These are phyloP conservation scores for Rhabdophis nuchalis DNA, from an alignment of 2,797 vertebrate genomes.

Conservation along the genomic window DNA sequence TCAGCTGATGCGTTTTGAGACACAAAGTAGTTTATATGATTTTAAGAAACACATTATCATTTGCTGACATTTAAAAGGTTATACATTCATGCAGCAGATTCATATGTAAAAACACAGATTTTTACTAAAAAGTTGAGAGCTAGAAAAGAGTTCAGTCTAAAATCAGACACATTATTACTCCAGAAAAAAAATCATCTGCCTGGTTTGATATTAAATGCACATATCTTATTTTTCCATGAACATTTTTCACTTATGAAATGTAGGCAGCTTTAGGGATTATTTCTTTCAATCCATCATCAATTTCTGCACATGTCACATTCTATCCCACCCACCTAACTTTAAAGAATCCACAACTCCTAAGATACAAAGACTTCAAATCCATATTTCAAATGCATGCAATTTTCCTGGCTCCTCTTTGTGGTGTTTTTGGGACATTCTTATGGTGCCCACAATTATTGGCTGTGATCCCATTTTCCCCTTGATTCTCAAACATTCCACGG, in stretches of 20 bases:
- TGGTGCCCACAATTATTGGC: neutral
- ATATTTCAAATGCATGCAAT: conserved; percentile 40
- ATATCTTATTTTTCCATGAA: conserved; percentile 53
- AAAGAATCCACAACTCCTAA: conserved; percentile 43
- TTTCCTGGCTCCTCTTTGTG: conserved; percentile 48
- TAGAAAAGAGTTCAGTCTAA: conserved; percentile 41
- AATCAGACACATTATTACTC: conserved; percentile 59
- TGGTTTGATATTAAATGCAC: conserved; percentile 48
- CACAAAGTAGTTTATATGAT: neutral
- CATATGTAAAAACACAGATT: conserved; percentile 11
- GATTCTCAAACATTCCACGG: neutral
- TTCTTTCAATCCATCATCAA: conserved; percentile 63
- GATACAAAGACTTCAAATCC: conserved; percentile 38
- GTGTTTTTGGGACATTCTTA: conserved; percentile 41
- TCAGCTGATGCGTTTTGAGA: neutral
- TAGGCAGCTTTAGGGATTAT: conserved; percentile 57
- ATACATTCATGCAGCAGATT: conserved; percentile 32
- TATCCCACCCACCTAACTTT: conserved; percentile 50
- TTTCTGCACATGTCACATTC: conserved; percentile 56
- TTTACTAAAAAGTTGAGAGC: conserved; percentile 42
- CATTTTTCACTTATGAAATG: conserved; percentile 57
- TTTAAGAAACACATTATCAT: conserved; percentile 17
- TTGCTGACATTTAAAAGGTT: conserved; percentile 2
- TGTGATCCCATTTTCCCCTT: neutral
- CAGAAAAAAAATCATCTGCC: conserved; percentile 56